Evolutionary conservation across 2,888 invertebrate species (phyloP).

Genomic region (Nomada fucata): DNA sequence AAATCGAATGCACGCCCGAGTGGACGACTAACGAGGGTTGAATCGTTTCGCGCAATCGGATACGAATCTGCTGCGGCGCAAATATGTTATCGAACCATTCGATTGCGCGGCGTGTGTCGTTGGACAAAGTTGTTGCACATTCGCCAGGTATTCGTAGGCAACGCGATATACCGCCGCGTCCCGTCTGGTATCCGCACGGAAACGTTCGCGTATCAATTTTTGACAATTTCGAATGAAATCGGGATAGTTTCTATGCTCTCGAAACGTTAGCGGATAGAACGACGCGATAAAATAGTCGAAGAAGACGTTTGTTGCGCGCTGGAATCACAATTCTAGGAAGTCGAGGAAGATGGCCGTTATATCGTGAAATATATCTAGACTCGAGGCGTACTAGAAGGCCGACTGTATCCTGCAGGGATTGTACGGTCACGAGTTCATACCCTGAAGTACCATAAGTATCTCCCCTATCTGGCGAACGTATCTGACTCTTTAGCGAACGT

Average conservation of each 20-base stretch:
- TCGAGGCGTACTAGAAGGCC: slow-evolving; percentile 43
- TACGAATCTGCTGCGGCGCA: slow-evolving; percentile 52
- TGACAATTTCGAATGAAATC: neutral
- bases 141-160: neutral
- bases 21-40: slow-evolving; percentile 24
- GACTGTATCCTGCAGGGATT: slow-evolving; percentile 63
- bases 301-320: slow-evolving; percentile 15
- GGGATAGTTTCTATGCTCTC: neutral
- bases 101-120: slow-evolving; percentile 46
- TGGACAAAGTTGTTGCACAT: neutral
- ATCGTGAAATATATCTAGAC: slow-evolving; percentile 57
- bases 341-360: slow-evolving; percentile 55
- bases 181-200: neutral
- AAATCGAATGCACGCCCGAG: neutral
- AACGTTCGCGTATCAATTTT: neutral
- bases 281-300: slow-evolving; percentile 4
- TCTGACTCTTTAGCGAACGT: slow-evolving; percentile 78
- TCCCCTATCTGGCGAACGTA: slow-evolving; percentile 73
- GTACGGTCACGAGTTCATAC: slow-evolving; percentile 75
- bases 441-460: slow-evolving; percentile 76
- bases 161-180: neutral
- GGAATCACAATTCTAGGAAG: slow-evolving; percentile 44
- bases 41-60: slow-evolving; percentile 42
- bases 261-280: neutral
- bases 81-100: slow-evolving; percentile 67